These are phyloP conservation scores for Sinelater perroti DNA, from an alignment of 2,888 invertebrate species.

Conservation along the genomic window DNA sequence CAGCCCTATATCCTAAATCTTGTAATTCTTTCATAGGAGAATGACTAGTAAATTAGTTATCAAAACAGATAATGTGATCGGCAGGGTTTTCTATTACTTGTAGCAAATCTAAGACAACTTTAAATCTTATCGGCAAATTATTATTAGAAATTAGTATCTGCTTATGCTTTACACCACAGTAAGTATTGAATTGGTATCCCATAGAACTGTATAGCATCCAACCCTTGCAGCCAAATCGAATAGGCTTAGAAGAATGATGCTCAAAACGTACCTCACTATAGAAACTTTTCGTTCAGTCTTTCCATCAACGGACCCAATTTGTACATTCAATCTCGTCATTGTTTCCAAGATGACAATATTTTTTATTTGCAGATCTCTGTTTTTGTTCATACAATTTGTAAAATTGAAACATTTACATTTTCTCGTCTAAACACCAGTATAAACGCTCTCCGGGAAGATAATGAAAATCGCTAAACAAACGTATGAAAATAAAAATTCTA, in stretches of 20 bases:
- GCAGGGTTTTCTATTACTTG: constrained; percentile 24
- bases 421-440: no score
- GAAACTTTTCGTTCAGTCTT: constrained; percentile 40
- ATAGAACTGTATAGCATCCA: constrained; percentile 46
- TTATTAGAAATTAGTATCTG: no score
- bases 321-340: no score
- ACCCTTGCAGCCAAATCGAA: constrained; percentile 48
- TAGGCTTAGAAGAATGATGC: constrained; percentile 41
- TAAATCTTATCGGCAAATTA: constrained; percentile 27
- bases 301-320: no score
- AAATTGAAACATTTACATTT: no score
- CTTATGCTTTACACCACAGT: constrained; percentile 41
- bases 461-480: no score
- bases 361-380: no score
- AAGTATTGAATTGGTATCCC: constrained; percentile 44
- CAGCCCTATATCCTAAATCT: constrained; percentile 18
- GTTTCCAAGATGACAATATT: no score
- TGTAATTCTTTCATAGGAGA: constrained; percentile 23
- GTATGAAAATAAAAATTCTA: no score
- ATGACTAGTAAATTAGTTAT: constrained; percentile 39
- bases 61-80: constrained; percentile 37
- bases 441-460: no score
- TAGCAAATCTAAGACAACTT: constrained; percentile 40
- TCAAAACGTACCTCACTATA: constrained; percentile 45
- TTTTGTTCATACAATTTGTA: no score